Evolutionary conservation across 2,113 vertebrate genomes (phyloP), one percentile per base, ranked within the genome.

Genomic region (Picathartes gymnocephalus): DNA sequence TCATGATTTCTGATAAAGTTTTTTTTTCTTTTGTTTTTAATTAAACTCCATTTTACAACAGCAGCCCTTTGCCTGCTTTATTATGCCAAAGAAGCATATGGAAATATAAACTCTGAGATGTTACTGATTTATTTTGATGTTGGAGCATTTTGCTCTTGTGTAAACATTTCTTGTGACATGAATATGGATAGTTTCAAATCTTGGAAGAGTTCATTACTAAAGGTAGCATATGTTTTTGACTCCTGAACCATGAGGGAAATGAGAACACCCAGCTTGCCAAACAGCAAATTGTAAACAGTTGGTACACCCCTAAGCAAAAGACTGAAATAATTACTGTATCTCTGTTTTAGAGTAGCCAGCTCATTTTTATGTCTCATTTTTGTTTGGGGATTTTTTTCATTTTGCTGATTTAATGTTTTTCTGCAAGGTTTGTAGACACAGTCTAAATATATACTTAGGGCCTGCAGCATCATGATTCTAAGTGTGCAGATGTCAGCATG

Each of bases 141-240:
- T 96, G 89, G 85, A 97, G 95, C 96, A 97, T 98, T 97, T 98
- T 98, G 95, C 96, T 97, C 81, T 97, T 93, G 95, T 96, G 95
- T 97, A 98, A 98, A 97, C 95, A 98, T 97, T 97, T 97, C 95
- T 95, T 95, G 86, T 98, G 97, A 97, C 97, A 97, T 96, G 95
- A 98, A 98, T 97, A 97, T 97, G 95, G 95, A 98, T 97, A 97
- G 90, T 93, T 97, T 96, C 92, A 94, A 97, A 95, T 94, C 96
- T 97, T 97, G 91, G 95, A 97, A 97, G 97, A 97, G 95, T 96
- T 97, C 96, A 97, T 97, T 98, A 97, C 93, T 97, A 97, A 97
- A 97, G 93, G 96, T 97, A 98, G 82, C 96, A 97, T 97, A 97
- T 97, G 97, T 97, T 97, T 98, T 98, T 97, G 96, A 97, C 97